Conservation (phyloP, 2,888 invertebrate species). For the Byasa hedistus region DNA sequence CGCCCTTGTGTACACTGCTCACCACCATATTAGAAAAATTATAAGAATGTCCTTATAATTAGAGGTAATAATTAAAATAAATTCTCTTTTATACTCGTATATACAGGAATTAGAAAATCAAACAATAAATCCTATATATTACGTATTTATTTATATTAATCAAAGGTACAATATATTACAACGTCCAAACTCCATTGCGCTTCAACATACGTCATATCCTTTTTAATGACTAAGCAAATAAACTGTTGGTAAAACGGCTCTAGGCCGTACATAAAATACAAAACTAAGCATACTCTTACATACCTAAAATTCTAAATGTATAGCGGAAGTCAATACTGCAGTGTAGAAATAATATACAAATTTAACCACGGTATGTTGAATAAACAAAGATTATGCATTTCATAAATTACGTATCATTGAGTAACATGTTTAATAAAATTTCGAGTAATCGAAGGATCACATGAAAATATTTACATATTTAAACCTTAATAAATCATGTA, state of each 20-base stretch:
- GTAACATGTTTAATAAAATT: conserved; percentile 40
- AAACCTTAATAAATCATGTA: conserved; percentile 34
- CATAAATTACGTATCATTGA: conserved; percentile 46
- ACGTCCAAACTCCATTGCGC: conserved; percentile 68
- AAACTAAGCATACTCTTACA: conserved; percentile 74
- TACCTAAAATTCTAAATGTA: conserved; percentile 64
- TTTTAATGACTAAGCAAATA: conserved; percentile 73
- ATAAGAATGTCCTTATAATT: no score
- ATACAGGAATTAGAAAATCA: conserved; percentile 7
- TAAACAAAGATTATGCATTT: conserved; percentile 71
- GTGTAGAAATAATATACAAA: conserved; percentile 67
- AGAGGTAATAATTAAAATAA: no score
- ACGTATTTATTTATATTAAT: conserved; percentile 79
- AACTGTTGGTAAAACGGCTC: conserved; percentile 69
- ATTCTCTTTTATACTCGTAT: background rate
- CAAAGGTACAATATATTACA: conserved; percentile 80
- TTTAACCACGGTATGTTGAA: conserved; percentile 61
- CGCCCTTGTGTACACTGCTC: no score
- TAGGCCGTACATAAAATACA: conserved; percentile 70
- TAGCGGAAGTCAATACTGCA: conserved; percentile 76
- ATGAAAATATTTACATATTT: conserved; percentile 63
- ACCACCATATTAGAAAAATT: no score
- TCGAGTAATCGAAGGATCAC: conserved; percentile 55
- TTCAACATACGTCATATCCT: conserved; percentile 69
- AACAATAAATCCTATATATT: conserved; percentile 64